Base-by-base conservation (phyloP, 2,113 vertebrate genomes). In the Nerophis ophidion region DNA sequence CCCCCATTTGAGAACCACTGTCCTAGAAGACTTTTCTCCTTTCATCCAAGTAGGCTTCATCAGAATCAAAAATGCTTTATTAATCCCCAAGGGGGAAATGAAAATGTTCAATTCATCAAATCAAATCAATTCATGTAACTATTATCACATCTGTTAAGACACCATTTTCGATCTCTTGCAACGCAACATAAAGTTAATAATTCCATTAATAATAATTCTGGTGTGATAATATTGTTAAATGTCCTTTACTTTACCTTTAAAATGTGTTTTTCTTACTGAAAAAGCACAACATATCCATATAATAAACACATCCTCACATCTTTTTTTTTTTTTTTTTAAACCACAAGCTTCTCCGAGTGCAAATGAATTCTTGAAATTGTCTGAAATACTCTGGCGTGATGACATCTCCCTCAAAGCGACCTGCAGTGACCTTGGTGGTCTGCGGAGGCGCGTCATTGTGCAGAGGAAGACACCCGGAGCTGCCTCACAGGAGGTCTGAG, bases 401-500 rank as follows among this genome's bases (percentile, higher is more conserved):
- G 16, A 14, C 16, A 44, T 65, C 34, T 48, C 4, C 16, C 11
- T 16, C n/a, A 33, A 36, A 58, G 42, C 49, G 49, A 26, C 51
- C 63, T 38, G 8, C 16, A n/a, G 51, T 58, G 16, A 38, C 57
- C 48, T 33, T 46, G 71, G 54, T 68, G 69, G 67, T 72, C 72
- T 59, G 61, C 17, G 57, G 54, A 44, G 65, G 53, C 60, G 66
- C 66, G 51, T 71, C 16, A 35, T 6, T 9, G 62, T 57, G 40
- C 68, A 40, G 70, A 64, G 65, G 69, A 66, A 61, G 62, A 70
- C 57, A 19, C 70, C 74, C 62, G n/a, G 57, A 7, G 67, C 68
- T 12, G 36, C 74, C 7, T 60, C 13, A 5, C 72, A 74, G 72
- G 76, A 71, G 70, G 72, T 75, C 73, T 42, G 58, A 40, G 38